A percentile compares a stretch with the other conserved stretches of the same genome.
phyloP scores from a whole-genome alignment of 2,113 vertebrate genomes.

The Polypterus senegalus region DNA sequence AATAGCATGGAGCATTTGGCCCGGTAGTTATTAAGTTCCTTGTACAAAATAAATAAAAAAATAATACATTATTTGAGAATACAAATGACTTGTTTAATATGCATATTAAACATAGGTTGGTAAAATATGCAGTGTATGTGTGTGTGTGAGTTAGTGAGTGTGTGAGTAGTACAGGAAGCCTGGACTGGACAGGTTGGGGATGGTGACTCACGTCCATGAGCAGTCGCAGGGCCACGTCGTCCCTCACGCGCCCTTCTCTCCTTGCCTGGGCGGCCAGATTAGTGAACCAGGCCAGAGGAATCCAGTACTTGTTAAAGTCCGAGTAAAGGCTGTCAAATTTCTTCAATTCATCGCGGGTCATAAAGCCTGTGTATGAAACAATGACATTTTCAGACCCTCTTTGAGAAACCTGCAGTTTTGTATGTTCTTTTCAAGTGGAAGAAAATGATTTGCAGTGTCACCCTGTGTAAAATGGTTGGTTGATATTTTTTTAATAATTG shows the following conservation, averaged over 20 bases:
- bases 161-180: not conserved
- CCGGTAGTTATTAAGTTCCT: slow-evolving; percentile 80
- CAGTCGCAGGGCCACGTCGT: slow-evolving; percentile 66
- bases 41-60: slow-evolving; percentile 5
- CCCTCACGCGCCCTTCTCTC: slow-evolving; percentile 55
- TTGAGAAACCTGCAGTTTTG: too few species aligned
- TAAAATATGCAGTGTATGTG: not conserved
- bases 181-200: not conserved
- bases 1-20: slow-evolving; percentile 75
- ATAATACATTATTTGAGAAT: too few species aligned
- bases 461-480: too few species aligned
- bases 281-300: slow-evolving; percentile 77
- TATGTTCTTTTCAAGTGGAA: too few species aligned
- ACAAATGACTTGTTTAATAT: too few species aligned
- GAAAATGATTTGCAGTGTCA: too few species aligned
- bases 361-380: slow-evolving; percentile 52
- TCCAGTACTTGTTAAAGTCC: slow-evolving; percentile 86
- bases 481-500: too few species aligned
- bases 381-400: too few species aligned
- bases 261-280: slow-evolving; percentile 66
- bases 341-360: slow-evolving; percentile 57
- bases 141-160: not conserved
- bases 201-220: slow-evolving; percentile 63
- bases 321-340: slow-evolving; percentile 67
- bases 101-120: too few species aligned